Evolutionary conservation across 2,888 invertebrate genomes (phyloP), one percentile per base, ranked within the genome.

Genomic region (Drosophila histrio): DNA sequence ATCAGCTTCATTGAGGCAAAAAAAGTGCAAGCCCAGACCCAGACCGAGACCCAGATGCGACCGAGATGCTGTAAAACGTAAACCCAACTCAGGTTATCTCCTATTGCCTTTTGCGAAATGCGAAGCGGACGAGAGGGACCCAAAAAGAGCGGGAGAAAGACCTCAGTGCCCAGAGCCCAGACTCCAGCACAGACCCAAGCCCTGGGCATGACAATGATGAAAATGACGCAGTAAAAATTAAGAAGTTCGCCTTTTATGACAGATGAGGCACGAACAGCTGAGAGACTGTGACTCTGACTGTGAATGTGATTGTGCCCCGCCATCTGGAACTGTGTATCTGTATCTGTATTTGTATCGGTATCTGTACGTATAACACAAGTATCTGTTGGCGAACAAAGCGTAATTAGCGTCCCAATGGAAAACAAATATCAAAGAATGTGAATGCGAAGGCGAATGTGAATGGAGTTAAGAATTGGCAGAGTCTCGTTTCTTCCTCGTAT

Each of bases 181-280:
- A 57, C 59, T 36, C 34, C 56, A 54, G 69, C 49, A 22, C 38
- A 44, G 64, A 62, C 65, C 60, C 58, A 60, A 57, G 66, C 66
- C 73, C 68, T 65, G 73, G 76, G 77, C 81, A 87, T 74, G 80
- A 83, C 82, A 83, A 78, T 77, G 79, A 83, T 84, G 87, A 89
- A 87, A 88, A 90, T 90, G 90, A 90, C 89, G 86, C 77, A 78
- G 89, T 89, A 79, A 74, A 89, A 89, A 89, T 89, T 87, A 87
- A 89, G 87, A 89, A 88, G 88, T 90, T 88, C 85, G 86, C 77
- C 77, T 88, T 74, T 88, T 89, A 88, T 90, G 90, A 90, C 90
- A 89, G 90, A 90, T 89, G 90, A 89, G 86, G 85, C 86, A 84
- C 86, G 87, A 86, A 77, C 77, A 83, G 78, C 87, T 83, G 86